A percentile compares a stretch with the other conserved stretches of the same genome.
Evolutionary conservation across 2,797 vertebrate species (phyloP).

Genomic region (Callimico goeldii): DNA sequence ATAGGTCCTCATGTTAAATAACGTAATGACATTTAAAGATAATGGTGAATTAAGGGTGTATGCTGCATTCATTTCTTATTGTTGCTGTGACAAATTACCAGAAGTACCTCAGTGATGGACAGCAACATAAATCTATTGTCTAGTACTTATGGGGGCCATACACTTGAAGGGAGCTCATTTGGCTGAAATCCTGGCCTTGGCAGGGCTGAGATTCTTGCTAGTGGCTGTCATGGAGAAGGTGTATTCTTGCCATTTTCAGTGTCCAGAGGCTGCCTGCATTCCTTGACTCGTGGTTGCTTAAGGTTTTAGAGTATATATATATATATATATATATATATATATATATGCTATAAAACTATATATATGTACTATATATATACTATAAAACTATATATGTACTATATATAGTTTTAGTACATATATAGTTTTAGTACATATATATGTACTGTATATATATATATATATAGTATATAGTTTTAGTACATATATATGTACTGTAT

Average conservation of each 20-base stretch:
- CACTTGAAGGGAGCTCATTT: background rate
- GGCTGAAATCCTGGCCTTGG: background rate
- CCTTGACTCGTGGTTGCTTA: too few species aligned
- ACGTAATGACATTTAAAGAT: too few species aligned
- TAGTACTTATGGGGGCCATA: background rate
- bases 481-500: accelerated
- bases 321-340: too few species aligned
- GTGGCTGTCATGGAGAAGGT: accelerated
- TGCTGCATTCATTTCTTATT: background rate
- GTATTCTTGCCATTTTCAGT: background rate
- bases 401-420: too few species aligned
- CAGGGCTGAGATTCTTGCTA: too few species aligned
- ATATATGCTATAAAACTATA: too few species aligned
- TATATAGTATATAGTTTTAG: too few species aligned
- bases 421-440: too few species aligned
- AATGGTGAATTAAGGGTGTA: background rate
- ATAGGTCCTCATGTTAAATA: background rate
- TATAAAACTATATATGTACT: too few species aligned
- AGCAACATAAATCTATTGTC: background rate
- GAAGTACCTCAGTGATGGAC: background rate
- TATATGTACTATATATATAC: too few species aligned
- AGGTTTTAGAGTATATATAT: too few species aligned
- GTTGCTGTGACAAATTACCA: background rate
- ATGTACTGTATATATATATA: too few species aligned
- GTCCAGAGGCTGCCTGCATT: background rate